Evolutionary conservation across 2,113 vertebrate genomes (phyloP).

Genomic region (Malurus cyaneus): DNA sequence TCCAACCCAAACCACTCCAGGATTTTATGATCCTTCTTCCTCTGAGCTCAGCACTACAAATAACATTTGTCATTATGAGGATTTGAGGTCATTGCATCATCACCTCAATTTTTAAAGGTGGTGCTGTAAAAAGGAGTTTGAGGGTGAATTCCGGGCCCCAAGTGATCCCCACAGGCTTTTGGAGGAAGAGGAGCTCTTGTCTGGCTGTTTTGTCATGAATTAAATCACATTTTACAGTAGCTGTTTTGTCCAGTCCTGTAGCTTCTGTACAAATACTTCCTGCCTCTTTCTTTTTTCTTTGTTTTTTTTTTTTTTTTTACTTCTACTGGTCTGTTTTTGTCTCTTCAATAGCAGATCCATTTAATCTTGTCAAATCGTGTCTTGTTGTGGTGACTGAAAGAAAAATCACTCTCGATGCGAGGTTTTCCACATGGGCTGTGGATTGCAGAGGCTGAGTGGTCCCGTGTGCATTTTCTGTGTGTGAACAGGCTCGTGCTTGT

Average conservation of each 20-base stretch:
- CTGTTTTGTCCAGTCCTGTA: neutral
- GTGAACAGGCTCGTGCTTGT: neutral
- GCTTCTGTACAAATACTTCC: neutral
- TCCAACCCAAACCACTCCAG: neutral
- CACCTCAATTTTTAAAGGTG: neutral
- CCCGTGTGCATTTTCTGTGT: neutral
- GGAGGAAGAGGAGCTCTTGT: neutral
- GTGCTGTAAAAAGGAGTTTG: neutral
- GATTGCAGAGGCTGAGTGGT: neutral
- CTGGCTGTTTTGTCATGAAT: neutral
- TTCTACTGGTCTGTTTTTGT: neutral
- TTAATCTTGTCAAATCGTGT: constrained; percentile 12
- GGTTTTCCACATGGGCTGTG: neutral
- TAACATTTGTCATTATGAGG: neutral
- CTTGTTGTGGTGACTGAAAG: neutral
- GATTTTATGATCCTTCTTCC: neutral
- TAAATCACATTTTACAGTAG: neutral
- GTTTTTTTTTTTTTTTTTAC: neutral
- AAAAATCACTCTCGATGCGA: neutral
- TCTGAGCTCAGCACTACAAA: neutral
- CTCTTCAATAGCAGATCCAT: neutral
- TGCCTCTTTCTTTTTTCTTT: neutral
- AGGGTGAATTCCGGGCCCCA: neutral
- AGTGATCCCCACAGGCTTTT: neutral
- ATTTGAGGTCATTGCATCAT: neutral